Evolutionary conservation across 1,140 invertebrate genomes (phyloP), one percentile per base, ranked within the genome.

Genomic region (Babylonia areolata): DNA sequence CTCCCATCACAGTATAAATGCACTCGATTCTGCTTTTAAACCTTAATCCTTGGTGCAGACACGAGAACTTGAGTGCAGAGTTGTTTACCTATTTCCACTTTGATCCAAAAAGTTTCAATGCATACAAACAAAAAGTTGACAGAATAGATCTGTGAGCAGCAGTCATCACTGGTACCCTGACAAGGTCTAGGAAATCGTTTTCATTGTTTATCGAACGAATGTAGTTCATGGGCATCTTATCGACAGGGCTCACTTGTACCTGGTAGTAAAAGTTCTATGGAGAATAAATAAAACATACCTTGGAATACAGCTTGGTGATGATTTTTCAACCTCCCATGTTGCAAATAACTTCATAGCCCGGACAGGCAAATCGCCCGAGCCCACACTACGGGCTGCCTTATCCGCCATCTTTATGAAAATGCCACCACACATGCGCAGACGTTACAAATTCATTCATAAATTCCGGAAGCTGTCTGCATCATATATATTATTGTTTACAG

Each of bases 251-350:
- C 2, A 51, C 17, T 51, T 12, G 9, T 9, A 51, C 28, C 5
- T 20, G 58, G 28, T 6, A 64, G 5, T 20, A 23, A 64, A 11
- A 2, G 28, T 64, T 64, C 46, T 6, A 20, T 39, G 46, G 23
- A 46, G 37, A 73, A 87, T 64, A 84, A n/a, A 81, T 39, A 20
- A 77, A 51, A 90, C 89, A 95, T 96, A 98, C 98, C 98, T 98
- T 94, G 98, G 98, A 95, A 99, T 98, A 95, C 98, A 99, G 95
- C 98, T 99, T 87, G 98, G 97, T 78, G 98, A 97, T 86, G 98
- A 98, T 93, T 98, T 96, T 95, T 99, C 98, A 86, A 99, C 97
- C 96, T 99, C 98, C 98, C 98, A 99, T 90, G 98, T 98, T 87
- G 98, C 98, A 95, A 99, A 99, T 89, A 99, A 96, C 95, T 98